Evolutionary conservation across 2,113 vertebrate species (phyloP).

Genomic region (Dipodomys ordii): DNA sequence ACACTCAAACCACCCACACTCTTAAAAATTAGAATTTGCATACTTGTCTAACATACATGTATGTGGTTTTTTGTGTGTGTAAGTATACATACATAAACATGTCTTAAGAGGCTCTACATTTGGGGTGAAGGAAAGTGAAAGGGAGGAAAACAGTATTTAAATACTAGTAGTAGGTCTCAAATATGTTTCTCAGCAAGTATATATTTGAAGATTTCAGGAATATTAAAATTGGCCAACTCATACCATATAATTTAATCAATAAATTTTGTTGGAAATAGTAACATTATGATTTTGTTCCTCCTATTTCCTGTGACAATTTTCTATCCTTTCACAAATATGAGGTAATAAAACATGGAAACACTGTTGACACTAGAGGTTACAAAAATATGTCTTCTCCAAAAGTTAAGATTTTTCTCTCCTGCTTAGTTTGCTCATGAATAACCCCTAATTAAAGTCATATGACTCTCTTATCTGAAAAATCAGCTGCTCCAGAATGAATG

Average conservation of each 20-base stretch:
- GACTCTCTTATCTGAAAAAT: not conserved
- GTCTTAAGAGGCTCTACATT: not conserved
- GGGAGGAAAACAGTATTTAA: not conserved
- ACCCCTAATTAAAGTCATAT: not conserved
- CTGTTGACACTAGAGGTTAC: not conserved
- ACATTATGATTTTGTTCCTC: not conserved
- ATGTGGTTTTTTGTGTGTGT: not conserved
- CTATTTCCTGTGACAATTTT: conserved; percentile 33
- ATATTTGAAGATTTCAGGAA: not conserved
- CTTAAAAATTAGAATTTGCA: conserved; percentile 20
- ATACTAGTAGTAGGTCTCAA: not conserved
- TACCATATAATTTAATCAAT: not conserved
- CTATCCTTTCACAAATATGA: conserved; percentile 6
- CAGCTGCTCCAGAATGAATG: not conserved
- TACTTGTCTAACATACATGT: not conserved
- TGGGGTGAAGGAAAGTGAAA: not conserved
- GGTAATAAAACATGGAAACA: conserved; percentile 17
- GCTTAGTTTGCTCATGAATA: not conserved
- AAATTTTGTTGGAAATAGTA: conserved; percentile 42
- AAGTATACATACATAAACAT: not conserved
- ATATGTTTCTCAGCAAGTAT: conserved; percentile 9
- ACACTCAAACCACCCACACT: not conserved
- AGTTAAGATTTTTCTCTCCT: conserved; percentile 21
- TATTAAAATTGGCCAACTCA: not conserved
- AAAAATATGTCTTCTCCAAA: not conserved